A percentile compares a stretch with the other conserved stretches of the same genome.
These are phyloP conservation scores for Semnornis frantzii DNA, from an alignment of 2,113 vertebrate species.

Conservation along the genomic window DNA sequence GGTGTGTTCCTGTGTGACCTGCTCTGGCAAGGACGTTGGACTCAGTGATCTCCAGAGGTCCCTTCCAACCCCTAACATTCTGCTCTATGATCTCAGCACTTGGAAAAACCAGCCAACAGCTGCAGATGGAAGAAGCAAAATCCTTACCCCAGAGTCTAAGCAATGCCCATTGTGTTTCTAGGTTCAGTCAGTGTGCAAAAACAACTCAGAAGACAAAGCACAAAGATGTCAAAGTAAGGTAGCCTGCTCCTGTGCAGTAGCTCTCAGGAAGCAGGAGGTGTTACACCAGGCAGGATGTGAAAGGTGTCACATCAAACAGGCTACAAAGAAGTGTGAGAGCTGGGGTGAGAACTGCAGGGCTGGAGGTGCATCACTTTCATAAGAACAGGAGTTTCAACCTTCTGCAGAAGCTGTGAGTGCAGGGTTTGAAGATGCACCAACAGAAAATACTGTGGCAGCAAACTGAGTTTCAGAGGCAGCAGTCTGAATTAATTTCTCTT, in stretches of 20 bases:
- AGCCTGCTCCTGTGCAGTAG: rapidly evolving
- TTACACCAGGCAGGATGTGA: not conserved
- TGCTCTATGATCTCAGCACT: not conserved
- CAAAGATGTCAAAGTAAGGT: not conserved
- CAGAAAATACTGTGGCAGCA: not conserved
- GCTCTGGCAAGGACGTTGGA: too few relatives aligned
- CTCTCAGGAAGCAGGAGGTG: not conserved
- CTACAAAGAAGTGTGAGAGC: not conserved
- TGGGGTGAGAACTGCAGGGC: not conserved
- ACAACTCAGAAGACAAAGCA: not conserved
- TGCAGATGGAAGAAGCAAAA: not conserved
- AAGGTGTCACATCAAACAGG: too few relatives aligned
- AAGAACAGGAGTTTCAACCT: not conserved
- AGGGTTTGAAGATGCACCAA: rapidly evolving
- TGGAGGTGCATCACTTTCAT: not conserved
- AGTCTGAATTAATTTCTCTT: not conserved
- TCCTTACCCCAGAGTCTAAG: not conserved
- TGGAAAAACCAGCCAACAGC: not conserved
- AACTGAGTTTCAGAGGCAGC: not conserved
- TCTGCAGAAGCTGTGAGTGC: not conserved
- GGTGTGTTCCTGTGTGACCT: too few relatives aligned
- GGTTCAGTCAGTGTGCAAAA: not conserved
- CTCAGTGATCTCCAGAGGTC: too few relatives aligned
- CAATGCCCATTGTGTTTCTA: not conserved
- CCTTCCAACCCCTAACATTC: too few relatives aligned